Conservation (phyloP, 2,113 vertebrate species). For the Oncorhynchus gorbuscha region DNA sequence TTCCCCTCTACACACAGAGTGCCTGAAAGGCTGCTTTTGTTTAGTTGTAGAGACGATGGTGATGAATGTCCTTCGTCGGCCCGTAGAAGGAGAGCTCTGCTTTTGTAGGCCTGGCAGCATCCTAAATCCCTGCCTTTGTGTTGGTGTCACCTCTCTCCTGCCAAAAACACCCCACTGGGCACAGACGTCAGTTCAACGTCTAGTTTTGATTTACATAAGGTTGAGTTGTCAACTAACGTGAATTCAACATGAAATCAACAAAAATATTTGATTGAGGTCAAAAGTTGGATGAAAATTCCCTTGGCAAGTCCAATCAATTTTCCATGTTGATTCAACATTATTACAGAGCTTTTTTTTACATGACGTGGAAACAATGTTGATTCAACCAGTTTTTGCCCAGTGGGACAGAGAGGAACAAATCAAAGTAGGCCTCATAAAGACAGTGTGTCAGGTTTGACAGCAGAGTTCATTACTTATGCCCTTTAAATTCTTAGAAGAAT, state of each 20-base stretch:
- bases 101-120: slow-evolving; percentile 16
- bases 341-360: too few relatives aligned
- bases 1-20: slow-evolving; percentile 21
- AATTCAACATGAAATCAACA: too few relatives aligned
- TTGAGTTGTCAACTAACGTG: too few relatives aligned
- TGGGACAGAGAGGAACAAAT: slow-evolving; percentile 24
- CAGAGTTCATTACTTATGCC: neutral
- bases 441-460: slow-evolving; percentile 10
- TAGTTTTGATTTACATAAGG: too few relatives aligned
- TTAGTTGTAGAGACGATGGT: slow-evolving; percentile 6
- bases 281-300: too few relatives aligned
- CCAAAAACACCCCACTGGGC: slow-evolving; percentile 15
- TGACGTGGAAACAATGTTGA: too few relatives aligned
- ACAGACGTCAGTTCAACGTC: too few relatives aligned
- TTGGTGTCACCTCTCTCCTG: slow-evolving; percentile 20
- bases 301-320: too few relatives aligned
- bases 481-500: neutral
- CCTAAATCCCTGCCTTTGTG: slow-evolving; percentile 40
- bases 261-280: too few relatives aligned
- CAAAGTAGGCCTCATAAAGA: slow-evolving; percentile 14
- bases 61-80: slow-evolving; percentile 9
- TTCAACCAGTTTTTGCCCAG: too few relatives aligned
- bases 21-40: slow-evolving; percentile 39
- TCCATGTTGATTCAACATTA: too few relatives aligned
- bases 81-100: slow-evolving; percentile 5